phyloP scores from a whole-genome alignment of 2,888 invertebrate species.

The Cephus runcator region DNA sequence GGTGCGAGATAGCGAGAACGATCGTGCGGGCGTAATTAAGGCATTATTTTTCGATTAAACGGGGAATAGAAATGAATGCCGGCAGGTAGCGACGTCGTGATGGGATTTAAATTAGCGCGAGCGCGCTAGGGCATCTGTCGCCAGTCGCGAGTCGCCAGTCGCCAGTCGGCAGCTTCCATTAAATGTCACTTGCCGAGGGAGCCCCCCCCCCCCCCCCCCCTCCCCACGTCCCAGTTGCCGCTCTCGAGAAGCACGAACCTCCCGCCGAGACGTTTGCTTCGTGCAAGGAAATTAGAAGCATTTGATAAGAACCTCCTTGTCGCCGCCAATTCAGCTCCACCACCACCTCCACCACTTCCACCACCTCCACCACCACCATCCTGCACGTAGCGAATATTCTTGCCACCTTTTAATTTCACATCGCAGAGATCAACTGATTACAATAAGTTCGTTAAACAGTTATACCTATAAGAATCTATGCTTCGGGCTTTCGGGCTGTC shows the following conservation, averaged over 20 bases:
- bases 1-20: constrained; percentile 12
- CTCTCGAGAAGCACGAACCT: neutral
- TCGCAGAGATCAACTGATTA: too few relatives aligned
- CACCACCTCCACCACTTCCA: too few relatives aligned
- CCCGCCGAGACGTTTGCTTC: neutral
- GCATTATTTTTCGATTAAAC: constrained; percentile 60
- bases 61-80: constrained; percentile 40
- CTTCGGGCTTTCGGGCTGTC: too few relatives aligned
- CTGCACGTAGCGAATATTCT: too few relatives aligned
- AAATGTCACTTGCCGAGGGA: constrained; percentile 54
- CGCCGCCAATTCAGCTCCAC: too few relatives aligned
- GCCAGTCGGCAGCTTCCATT: constrained; percentile 45
- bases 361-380: too few relatives aligned
- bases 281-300: constrained; percentile 30
- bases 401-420: too few relatives aligned
- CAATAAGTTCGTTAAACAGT: too few relatives aligned
- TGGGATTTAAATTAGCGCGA: constrained; percentile 61
- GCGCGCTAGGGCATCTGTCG: constrained; percentile 54
- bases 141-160: constrained; percentile 19
- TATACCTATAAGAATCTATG: too few relatives aligned
- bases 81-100: constrained; percentile 45
- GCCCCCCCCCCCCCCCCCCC: neutral
- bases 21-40: constrained; percentile 44
- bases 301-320: constrained; percentile 27
- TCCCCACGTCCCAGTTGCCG: too few relatives aligned